Evolutionary conservation across 2,888 invertebrate species (phyloP), one percentile per base, ranked within the genome.

Genomic region (Theodoxus fluviatilis): DNA sequence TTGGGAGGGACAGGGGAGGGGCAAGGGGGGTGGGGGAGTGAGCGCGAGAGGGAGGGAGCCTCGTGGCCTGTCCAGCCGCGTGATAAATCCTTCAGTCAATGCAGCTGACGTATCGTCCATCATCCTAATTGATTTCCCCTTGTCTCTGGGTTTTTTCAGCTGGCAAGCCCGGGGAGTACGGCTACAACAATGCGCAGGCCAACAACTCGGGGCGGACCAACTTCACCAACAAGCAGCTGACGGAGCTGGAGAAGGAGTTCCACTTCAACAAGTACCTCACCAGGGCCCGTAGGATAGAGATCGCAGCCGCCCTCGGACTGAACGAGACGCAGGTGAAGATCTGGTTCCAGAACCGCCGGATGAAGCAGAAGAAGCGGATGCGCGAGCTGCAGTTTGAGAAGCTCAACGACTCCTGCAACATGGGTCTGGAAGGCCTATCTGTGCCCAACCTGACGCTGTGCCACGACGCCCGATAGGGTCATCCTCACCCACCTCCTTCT

Each of bases 241-340:
- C 98, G 1, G 99, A 99, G 88, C 90, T 99, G 78, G 99, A 99
- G 88, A 99, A 99, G 87, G 98, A 99, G 88, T 99, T 98, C 89
- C 98, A 98, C 88, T 98, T 97, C 89, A 98, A 98, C 90, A 98
- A 97, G 89, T 99, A 99, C 90, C 91, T 99, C 83, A 99, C 98
- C 49, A 90, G 98, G 79, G 98, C 97, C 49, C 90, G 98, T 78
- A 91, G 99, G 81, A 98, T 98, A 86, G 99, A 99, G 89, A 99
- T 99, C 79, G 99, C 99, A 0, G 94, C 95, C 2, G 94, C 96
- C 2, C 89, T 99, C 69, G 95, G 96, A 84, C 91, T 99, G 68
- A 98, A 98, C 88, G 98, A 98, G 88, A 84, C 98, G 1, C 98
- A 98, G 90, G 88, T 87, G 43, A 87, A 88, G 81, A 88, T 88